phyloP scores from a whole-genome alignment of 2,888 invertebrate species.

The Antheraea assamensis region DNA sequence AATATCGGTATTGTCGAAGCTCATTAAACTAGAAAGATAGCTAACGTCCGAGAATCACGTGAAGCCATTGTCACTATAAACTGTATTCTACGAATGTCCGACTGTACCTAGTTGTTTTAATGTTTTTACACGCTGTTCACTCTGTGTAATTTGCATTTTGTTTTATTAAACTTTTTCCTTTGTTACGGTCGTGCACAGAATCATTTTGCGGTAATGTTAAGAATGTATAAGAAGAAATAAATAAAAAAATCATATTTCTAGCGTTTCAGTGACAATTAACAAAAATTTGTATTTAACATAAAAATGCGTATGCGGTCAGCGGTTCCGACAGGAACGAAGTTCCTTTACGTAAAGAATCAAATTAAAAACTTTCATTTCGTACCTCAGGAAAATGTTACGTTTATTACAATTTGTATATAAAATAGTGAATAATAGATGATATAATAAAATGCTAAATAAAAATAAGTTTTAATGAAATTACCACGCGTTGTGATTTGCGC shows the following conservation, averaged over 20 bases:
- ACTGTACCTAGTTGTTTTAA: conserved; percentile 32
- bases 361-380: no score
- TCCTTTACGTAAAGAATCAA: no score
- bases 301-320: no score
- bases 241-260: neutral
- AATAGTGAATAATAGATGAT: no score
- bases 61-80: conserved; percentile 50
- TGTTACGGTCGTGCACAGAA: neutral
- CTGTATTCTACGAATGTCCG: conserved; percentile 43
- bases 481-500: no score
- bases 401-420: no score
- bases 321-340: no score
- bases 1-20: neutral
- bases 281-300: neutral
- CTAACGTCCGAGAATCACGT: conserved; percentile 22
- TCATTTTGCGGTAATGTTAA: neutral
- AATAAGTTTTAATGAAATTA: no score
- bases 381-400: no score
- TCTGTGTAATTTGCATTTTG: neutral
- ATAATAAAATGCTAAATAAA: no score
- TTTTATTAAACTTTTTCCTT: neutral
- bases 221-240: neutral
- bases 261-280: neutral
- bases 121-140: neutral
- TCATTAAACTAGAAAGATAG: neutral